These are phyloP conservation scores for Salvelinus sp. DNA, from an alignment of 2,113 vertebrate genomes.

Conservation along the genomic window DNA sequence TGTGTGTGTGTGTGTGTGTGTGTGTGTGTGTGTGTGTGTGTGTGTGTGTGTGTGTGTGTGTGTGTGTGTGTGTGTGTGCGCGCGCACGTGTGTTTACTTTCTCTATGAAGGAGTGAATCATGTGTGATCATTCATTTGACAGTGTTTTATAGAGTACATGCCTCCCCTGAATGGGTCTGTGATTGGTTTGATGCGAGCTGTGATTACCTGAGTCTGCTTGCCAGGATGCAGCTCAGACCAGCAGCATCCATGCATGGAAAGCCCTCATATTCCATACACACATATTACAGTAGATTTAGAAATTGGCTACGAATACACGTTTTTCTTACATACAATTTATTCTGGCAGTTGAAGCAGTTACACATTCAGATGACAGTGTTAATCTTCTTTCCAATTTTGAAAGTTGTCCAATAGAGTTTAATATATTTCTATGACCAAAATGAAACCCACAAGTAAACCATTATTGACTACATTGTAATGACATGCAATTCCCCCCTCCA, in stretches of 20 bases:
- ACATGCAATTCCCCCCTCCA: conserved; percentile 9
- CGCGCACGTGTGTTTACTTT: background rate
- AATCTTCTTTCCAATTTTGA: background rate
- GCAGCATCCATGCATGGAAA: conserved; percentile 5
- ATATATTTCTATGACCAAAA: background rate
- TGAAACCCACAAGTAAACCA: background rate
- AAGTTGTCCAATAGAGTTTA: background rate
- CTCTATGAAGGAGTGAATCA: conserved; percentile 41
- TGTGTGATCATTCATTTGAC: conserved; percentile 66
- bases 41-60: conserved; percentile 9
- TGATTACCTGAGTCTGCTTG: conserved; percentile 38
- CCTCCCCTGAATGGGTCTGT: conserved; percentile 44
- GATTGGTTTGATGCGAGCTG: conserved; percentile 45
- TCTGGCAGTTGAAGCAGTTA: background rate
- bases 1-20: conserved; percentile 12
- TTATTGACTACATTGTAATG: conserved; percentile 42
- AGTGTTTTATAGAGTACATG: conserved; percentile 49
- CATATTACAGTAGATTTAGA: too few species aligned
- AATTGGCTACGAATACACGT: too few species aligned
- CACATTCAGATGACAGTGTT: background rate
- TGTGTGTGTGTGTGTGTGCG: background rate
- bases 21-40: background rate
- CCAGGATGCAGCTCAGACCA: conserved; percentile 12
- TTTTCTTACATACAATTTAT: background rate
- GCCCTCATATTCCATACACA: background rate